These are phyloP conservation scores for Myotis vivesi DNA, from an alignment of 2,797 vertebrate species.

Conservation along the genomic window DNA sequence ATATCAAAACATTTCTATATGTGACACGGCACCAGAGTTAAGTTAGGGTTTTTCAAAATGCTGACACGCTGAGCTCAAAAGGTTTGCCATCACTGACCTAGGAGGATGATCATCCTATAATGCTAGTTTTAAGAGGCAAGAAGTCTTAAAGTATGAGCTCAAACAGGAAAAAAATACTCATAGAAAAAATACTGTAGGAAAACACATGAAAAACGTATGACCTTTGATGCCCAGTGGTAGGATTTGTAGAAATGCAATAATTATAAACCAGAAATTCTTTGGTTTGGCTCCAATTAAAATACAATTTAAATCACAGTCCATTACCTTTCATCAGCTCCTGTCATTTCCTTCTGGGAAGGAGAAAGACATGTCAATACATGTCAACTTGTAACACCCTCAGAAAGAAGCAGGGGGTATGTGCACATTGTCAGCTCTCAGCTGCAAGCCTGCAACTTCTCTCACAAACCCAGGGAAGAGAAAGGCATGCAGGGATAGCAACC, in stretches of 20 bases:
- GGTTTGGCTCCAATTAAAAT: slow-evolving; percentile 30
- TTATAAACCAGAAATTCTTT: slow-evolving; percentile 13
- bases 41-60: no score
- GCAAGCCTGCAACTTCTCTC: neutral
- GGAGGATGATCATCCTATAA: neutral
- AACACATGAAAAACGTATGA: neutral
- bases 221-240: neutral
- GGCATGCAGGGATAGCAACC: no score
- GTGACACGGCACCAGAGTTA: no score
- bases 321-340: slow-evolving; percentile 25
- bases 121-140: neutral
- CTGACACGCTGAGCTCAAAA: no score
- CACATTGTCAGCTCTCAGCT: neutral
- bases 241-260: neutral
- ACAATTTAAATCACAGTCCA: neutral
- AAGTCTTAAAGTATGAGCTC: neutral
- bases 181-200: neutral
- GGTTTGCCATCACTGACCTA: neutral
- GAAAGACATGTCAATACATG: neutral
- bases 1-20: no score
- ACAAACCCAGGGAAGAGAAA: neutral
- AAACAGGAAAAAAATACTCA: slow-evolving; percentile 1
- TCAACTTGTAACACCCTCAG: neutral
- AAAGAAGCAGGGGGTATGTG: neutral
- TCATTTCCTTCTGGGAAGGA: neutral